Evolutionary conservation across 2,888 invertebrate species (phyloP).

Genomic region (Phasia obesa): DNA sequence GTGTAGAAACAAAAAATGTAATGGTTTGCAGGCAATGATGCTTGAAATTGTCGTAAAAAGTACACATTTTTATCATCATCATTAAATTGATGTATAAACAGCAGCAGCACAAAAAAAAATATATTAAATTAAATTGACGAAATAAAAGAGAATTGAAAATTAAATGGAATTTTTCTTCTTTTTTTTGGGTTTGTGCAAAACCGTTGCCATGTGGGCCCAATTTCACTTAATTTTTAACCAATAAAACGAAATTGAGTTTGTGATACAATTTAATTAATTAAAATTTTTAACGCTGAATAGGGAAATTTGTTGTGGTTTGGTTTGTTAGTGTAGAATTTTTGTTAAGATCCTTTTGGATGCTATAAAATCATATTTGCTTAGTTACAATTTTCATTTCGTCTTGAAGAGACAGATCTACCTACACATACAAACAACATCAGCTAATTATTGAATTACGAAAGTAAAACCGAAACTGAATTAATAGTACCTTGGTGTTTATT

Average conservation of each 20-base stretch:
- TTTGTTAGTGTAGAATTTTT: too few species aligned
- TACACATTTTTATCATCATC: constrained; percentile 48
- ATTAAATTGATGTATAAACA: constrained; percentile 42
- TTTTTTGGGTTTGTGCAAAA: too few species aligned
- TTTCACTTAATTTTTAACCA: constrained; percentile 17
- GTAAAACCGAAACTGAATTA: too few species aligned
- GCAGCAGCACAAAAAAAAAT: not conserved
- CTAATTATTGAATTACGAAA: too few species aligned
- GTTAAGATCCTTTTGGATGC: too few species aligned
- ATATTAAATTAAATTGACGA: not conserved
- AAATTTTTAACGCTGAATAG: not conserved
- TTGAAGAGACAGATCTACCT: too few species aligned
- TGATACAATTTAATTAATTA: constrained; percentile 18
- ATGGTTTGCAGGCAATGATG: constrained; percentile 62
- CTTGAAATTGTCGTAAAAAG: constrained; percentile 58
- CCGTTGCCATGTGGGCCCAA: not conserved
- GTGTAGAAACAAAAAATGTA: constrained; percentile 15
- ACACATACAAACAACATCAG: too few species aligned
- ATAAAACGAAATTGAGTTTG: not conserved
- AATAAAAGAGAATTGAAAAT: constrained; percentile 16
- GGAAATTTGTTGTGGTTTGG: too few species aligned
- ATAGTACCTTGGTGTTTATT: too few species aligned
- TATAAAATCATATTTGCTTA: too few species aligned
- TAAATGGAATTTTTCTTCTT: not conserved
- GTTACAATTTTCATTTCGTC: too few species aligned